These are phyloP conservation scores for Passerina amoena DNA, from an alignment of 2,113 vertebrate genomes.

Conservation along the genomic window DNA sequence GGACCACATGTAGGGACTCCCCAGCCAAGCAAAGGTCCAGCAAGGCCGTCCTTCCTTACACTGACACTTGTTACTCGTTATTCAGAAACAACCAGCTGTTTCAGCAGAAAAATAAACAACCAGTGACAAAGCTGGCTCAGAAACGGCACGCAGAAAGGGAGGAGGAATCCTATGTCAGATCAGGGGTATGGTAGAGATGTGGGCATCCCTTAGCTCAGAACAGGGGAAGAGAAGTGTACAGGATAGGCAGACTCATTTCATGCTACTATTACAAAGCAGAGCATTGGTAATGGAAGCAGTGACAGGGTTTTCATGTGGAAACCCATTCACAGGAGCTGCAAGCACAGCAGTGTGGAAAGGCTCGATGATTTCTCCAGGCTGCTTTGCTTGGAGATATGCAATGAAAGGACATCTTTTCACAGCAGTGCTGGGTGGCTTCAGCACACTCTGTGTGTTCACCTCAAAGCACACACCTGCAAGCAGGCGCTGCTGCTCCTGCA, in stretches of 20 bases:
- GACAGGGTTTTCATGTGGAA: neutral
- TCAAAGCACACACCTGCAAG: neutral
- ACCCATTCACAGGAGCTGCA: neutral
- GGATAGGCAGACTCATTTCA: neutral
- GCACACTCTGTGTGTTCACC: neutral
- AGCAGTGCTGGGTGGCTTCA: neutral
- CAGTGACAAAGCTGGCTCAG: neutral
- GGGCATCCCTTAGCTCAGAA: neutral
- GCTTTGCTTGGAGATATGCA: neutral
- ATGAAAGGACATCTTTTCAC: neutral
- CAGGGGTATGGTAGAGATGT: neutral
- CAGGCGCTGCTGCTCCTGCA: neutral
- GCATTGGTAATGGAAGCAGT: neutral
- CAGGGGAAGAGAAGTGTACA: neutral
- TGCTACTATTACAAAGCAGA: fast-evolving
- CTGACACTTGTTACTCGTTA: neutral
- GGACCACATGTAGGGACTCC: neutral
- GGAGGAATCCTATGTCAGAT: neutral
- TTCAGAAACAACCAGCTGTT: neutral
- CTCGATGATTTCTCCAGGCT: neutral
- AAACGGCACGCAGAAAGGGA: neutral
- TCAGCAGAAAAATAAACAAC: neutral
- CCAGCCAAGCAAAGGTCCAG: neutral
- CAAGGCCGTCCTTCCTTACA: neutral
- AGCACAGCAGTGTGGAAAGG: neutral